Conservation (phyloP, 1,140 invertebrate genomes). For the Pogonognathellus flavescens region DNA sequence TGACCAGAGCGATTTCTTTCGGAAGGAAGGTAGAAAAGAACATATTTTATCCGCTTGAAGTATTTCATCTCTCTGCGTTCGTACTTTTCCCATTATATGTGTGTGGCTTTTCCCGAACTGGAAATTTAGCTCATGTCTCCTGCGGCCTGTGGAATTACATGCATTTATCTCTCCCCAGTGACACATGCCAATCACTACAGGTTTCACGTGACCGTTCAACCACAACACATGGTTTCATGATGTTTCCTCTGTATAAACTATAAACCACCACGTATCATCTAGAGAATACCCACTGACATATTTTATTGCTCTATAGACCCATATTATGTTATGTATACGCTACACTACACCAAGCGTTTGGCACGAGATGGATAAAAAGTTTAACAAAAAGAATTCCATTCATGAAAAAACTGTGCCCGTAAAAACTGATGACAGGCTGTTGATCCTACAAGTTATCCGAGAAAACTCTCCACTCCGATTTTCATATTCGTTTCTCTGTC, state of each 20-base stretch:
- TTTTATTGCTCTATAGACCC: background rate
- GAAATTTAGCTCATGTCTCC: conserved; percentile 22
- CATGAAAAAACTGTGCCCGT: background rate
- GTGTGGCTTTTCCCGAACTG: background rate
- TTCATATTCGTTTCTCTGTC: background rate
- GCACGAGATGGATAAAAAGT: background rate
- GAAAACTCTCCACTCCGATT: background rate
- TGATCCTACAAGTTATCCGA: conserved; percentile 19
- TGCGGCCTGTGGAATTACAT: conserved; percentile 27
- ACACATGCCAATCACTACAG: conserved; percentile 35
- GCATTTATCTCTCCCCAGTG: conserved; percentile 43
- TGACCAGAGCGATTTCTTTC: no score
- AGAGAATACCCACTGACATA: background rate
- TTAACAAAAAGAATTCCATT: background rate
- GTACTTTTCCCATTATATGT: conserved; percentile 11
- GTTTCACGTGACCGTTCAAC: background rate
- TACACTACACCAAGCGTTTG: no score
- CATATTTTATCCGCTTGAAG: no score
- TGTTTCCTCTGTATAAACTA: background rate
- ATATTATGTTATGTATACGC: no score
- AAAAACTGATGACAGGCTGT: background rate
- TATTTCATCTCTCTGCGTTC: no score
- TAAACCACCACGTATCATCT: background rate
- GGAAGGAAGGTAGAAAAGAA: no score
- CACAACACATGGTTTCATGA: background rate